A percentile compares a stretch with the other conserved stretches of the same genome.
Evolutionary conservation across 2,113 vertebrate genomes (phyloP).

Genomic region (Gnathonemus longibarbis): DNA sequence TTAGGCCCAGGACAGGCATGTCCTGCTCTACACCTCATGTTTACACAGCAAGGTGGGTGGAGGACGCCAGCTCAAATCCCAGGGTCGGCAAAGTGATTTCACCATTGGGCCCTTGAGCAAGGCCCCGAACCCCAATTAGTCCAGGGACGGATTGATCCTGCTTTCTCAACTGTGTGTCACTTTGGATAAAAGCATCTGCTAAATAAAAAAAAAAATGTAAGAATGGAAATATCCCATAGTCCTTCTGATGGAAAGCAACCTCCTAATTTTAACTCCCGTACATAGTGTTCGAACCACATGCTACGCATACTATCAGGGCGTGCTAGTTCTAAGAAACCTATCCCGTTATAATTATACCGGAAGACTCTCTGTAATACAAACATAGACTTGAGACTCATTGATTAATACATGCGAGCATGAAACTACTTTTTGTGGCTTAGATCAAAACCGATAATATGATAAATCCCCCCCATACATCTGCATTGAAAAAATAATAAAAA

Average conservation of each 20-base stretch:
- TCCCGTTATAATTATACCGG: not conserved
- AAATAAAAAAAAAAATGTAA: not conserved
- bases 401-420: not conserved
- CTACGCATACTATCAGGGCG: not conserved
- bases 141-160: not conserved
- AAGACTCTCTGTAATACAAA: not conserved
- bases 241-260: not conserved
- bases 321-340: not conserved
- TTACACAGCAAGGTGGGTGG: not conserved
- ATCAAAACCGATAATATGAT: not conserved
- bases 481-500: conserved; percentile 2
- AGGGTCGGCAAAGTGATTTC: not conserved
- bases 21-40: not conserved
- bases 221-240: not conserved
- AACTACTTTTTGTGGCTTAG: conserved; percentile 7
- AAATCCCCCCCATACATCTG: not conserved
- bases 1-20: not conserved
- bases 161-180: not conserved
- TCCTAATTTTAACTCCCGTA: not conserved
- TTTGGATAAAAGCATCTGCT: not conserved
- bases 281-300: not conserved
- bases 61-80: not conserved
- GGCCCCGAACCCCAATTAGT: not conserved
- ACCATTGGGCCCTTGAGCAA: not conserved
- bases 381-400: not conserved